Conservation (phyloP, 2,888 invertebrate species). For the Proisotoma minuta region DNA sequence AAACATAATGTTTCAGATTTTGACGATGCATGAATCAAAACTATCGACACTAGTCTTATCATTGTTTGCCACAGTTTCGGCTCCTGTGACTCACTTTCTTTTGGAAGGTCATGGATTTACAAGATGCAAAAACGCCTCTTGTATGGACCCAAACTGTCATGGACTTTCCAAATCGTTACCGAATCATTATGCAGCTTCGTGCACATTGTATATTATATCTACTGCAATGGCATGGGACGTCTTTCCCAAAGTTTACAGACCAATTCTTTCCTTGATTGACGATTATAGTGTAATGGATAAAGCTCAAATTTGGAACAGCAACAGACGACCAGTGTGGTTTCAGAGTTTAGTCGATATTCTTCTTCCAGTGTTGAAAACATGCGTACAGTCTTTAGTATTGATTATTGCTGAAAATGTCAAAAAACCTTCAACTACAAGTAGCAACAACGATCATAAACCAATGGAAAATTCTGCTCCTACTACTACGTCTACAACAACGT, state of each 20-base stretch:
- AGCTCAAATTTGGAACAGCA: conserved; percentile 46
- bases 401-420: conserved; percentile 26
- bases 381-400: conserved; percentile 46
- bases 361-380: conserved; percentile 46
- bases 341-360: conserved; percentile 44
- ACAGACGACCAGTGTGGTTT: conserved; percentile 46
- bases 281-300: conserved; percentile 47
- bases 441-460: neutral
- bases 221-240: conserved; percentile 37
- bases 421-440: neutral
- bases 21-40: conserved; percentile 43
- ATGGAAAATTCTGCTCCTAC: neutral
- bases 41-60: conserved; percentile 37
- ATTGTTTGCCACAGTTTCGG: conserved; percentile 41
- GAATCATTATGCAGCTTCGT: conserved; percentile 43
- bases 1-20: too few species aligned
- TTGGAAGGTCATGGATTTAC: conserved; percentile 46
- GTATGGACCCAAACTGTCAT: conserved; percentile 44
- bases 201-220: conserved; percentile 40
- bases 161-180: conserved; percentile 43
- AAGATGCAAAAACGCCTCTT: conserved; percentile 41
- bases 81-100: conserved; percentile 42
- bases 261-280: conserved; percentile 36
- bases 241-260: conserved; percentile 36
- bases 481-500: neutral